Base-by-base conservation (phyloP, 2,888 invertebrate genomes). In the Bembecia ichneumoniformis region DNA sequence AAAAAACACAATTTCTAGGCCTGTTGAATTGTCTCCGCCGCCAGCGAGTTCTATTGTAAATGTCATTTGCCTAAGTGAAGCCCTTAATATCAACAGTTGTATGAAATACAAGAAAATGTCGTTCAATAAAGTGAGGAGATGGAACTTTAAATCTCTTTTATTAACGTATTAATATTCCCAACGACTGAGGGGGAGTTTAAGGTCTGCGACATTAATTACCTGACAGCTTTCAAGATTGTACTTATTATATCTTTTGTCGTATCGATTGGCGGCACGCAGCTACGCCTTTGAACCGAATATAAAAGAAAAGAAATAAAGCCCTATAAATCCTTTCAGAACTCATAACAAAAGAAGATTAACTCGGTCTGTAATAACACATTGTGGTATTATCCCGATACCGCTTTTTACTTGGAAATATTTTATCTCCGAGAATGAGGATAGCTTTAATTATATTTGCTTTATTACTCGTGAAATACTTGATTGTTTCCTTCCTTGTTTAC, bases 321-420 rank as follows among this genome's bases (percentile, higher is more conserved):
- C 57, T 58, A 65, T 72, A 73, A 75, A 77, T 74, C 74, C 68
- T 66, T 68, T 70, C 60, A 67, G 65, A 71, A 70, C 72, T 73
- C 71, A 68, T 70, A 74, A 82, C 77, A 79, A 79, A 76, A 64
- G 73, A 62, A 70, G 77, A 75, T 79, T 74, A 77, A 67, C 71
- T 68, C 60, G 56, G 62, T 60, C 71, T 66, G 66, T 74, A 77
- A 76, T 74, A 77, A 74, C 71, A 77, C 68, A 72, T 67, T 68
- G 71, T 64, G 61, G 65, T 58, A 66, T 71, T 66, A 71, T 68
- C 59, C 62, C 54, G 61, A 58, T 61, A 68, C 60, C 66, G 58
- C 56, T 66, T 77, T 75, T 69, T 70, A 64, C 65, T 62, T 52
- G 55, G 58, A 63, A 59, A 58, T 63, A 59, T 66, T 66, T 69